These are phyloP conservation scores for Alviniconcha marisindica DNA, from an alignment of 1,140 invertebrate genomes.

Conservation along the genomic window DNA sequence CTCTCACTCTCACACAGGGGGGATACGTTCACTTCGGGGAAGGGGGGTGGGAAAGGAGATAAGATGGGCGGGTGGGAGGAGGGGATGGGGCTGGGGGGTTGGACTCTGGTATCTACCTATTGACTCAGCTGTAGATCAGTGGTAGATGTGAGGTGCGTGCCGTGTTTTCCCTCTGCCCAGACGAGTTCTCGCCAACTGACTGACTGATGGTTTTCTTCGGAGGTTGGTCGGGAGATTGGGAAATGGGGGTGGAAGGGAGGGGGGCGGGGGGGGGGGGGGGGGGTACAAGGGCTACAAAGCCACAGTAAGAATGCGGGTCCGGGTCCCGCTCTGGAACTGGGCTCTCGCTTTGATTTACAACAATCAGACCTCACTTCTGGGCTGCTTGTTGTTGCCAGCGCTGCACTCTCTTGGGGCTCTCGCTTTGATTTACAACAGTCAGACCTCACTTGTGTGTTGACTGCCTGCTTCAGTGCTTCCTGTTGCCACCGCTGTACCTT, in stretches of 20 bases:
- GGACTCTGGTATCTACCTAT: neutral
- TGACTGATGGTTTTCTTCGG: too few relatives aligned
- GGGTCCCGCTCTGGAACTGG: neutral
- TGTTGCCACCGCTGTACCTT: too few relatives aligned
- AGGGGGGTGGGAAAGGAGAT: neutral
- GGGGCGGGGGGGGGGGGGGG: neutral
- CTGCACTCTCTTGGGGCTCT: too few relatives aligned
- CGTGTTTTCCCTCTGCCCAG: neutral
- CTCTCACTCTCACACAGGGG: neutral
- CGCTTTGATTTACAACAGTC: conserved; percentile 4
- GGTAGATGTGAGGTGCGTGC: neutral
- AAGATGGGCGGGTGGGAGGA: neutral
- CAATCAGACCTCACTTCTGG: too few relatives aligned
- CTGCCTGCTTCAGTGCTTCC: too few relatives aligned
- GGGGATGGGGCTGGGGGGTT: neutral
- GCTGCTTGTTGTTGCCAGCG: too few relatives aligned
- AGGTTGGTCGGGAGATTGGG: neutral
- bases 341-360: conserved; percentile 9
- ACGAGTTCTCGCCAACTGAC: too few relatives aligned
- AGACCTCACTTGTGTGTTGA: too few relatives aligned
- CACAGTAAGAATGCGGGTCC: neutral
- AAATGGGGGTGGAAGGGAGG: neutral
- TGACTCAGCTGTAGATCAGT: conserved; percentile 23
- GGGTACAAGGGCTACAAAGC: neutral
- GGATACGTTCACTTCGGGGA: neutral